A percentile compares a stretch with the other conserved stretches of the same genome.
Conservation (phyloP, 2,888 invertebrate genomes). For the Mayetiola destructor region DNA sequence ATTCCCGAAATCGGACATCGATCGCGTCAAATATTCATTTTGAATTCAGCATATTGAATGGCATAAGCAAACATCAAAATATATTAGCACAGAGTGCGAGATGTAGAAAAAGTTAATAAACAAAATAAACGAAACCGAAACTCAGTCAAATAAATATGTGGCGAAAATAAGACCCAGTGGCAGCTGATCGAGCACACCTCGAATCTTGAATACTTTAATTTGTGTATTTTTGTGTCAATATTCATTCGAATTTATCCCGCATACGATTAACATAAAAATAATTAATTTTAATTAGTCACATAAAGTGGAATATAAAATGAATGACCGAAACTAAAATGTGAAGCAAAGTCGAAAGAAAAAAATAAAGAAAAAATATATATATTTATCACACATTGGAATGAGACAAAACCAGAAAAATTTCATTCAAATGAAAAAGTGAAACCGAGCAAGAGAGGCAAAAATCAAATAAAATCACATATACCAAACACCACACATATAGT, state of each 20-base stretch:
- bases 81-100: not conserved
- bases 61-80: not conserved
- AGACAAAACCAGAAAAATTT: not conserved
- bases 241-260: not conserved
- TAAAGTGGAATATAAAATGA: not conserved
- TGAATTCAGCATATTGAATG: not conserved
- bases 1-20: too few relatives aligned
- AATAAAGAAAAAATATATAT: not conserved
- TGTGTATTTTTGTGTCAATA: not conserved
- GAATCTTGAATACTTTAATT: conserved; percentile 7
- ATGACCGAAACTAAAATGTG: not conserved
- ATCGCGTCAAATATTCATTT: not conserved
- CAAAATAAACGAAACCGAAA: not conserved
- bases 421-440: too few relatives aligned
- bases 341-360: not conserved
- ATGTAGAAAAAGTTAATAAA: not conserved
- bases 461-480: not conserved
- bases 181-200: conserved; percentile 12
- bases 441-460: too few relatives aligned
- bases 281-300: conserved; percentile 14
- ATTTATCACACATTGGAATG: not conserved
- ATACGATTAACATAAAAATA: conserved; percentile 13
- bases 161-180: not conserved
- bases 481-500: not conserved
- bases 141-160: not conserved